Conservation (phyloP, 2,888 invertebrate species). For the Craniophora ligustri region DNA sequence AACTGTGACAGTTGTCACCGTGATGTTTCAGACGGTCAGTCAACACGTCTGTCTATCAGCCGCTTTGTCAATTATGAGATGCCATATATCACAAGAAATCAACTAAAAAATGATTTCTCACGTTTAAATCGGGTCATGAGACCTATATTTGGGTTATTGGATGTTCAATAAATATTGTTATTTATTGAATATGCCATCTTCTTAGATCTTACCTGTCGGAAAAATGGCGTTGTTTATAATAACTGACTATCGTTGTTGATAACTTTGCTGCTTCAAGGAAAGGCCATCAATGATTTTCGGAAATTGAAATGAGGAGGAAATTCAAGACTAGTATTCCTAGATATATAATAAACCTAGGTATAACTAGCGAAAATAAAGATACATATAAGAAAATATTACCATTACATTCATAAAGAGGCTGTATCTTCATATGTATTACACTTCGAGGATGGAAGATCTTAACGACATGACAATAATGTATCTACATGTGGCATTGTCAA, state of each 20-base stretch:
- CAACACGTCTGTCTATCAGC: conserved; percentile 61
- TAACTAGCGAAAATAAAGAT: too few species aligned
- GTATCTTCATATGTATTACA: not conserved
- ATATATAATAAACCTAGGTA: too few species aligned
- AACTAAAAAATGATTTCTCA: conserved; percentile 4
- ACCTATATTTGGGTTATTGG: not conserved
- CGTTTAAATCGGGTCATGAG: not conserved
- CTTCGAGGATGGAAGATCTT: conserved; percentile 8
- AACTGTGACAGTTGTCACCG: conserved; percentile 68
- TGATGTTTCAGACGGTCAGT: conserved; percentile 62
- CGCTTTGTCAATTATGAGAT: conserved; percentile 38
- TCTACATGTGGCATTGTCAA: conserved; percentile 9
- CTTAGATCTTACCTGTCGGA: too few species aligned
- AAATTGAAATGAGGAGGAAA: too few species aligned
- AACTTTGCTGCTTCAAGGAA: too few species aligned
- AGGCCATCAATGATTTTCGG: too few species aligned
- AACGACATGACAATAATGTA: conserved; percentile 20
- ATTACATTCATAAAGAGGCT: too few species aligned
- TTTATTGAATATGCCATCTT: not conserved
- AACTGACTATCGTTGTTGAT: too few species aligned
- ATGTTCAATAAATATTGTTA: not conserved
- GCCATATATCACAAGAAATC: conserved; percentile 30
- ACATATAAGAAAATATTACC: too few species aligned
- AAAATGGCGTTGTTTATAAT: too few species aligned
- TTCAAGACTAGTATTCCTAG: too few species aligned